phyloP scores from a whole-genome alignment of 2,113 vertebrate species.

The Ascaphus truei region DNA sequence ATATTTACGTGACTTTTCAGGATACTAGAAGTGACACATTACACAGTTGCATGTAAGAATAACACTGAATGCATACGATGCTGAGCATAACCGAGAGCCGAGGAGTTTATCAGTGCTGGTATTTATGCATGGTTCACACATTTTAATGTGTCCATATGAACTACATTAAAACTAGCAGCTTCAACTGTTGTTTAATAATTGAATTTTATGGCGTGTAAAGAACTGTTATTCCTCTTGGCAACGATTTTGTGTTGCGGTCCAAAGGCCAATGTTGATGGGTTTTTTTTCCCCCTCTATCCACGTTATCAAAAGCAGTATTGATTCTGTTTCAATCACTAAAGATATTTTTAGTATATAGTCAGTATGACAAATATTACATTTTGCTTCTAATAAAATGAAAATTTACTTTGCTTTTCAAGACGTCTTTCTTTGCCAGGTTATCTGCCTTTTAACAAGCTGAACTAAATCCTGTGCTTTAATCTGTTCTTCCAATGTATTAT shows the following conservation, averaged over 20 bases:
- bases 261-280: constrained; percentile 45
- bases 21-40: constrained; percentile 29
- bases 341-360: no score
- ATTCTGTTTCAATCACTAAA: no score
- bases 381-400: constrained; percentile 41
- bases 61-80: constrained; percentile 30
- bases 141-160: constrained; percentile 47
- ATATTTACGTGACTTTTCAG: constrained; percentile 24
- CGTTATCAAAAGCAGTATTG: no score
- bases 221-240: constrained; percentile 31
- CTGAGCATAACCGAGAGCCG: constrained; percentile 27
- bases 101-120: constrained; percentile 36
- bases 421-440: constrained; percentile 48
- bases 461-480: constrained; percentile 58
- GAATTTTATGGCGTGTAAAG: constrained; percentile 49
- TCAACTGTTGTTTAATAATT: constrained; percentile 55
- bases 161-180: constrained; percentile 51
- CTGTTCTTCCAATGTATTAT: constrained; percentile 58
- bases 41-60: constrained; percentile 17
- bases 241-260: constrained; percentile 43
- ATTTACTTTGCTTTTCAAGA: constrained; percentile 51
- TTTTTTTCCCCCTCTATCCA: no score
- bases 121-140: constrained; percentile 44
- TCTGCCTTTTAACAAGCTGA: constrained; percentile 59
- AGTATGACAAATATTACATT: no score